Conservation (phyloP, 2,888 invertebrate genomes). For the Dasypolia templi region DNA sequence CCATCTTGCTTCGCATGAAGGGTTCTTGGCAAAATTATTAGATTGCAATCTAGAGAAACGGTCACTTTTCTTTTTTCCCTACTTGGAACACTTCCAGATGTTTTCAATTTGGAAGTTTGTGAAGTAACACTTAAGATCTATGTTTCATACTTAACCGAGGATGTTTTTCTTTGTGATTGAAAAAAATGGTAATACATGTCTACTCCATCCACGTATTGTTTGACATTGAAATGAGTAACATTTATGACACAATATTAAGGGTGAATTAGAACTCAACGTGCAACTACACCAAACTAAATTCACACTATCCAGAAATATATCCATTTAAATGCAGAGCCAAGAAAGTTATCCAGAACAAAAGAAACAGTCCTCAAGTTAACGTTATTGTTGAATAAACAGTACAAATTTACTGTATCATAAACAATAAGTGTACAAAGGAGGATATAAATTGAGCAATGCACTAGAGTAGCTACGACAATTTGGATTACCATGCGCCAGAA, state of each 20-base stretch:
- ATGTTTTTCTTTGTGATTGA: conserved; percentile 13
- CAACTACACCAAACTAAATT: neutral
- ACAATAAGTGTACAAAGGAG: conserved; percentile 50
- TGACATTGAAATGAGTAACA: neutral
- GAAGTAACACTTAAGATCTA: conserved; percentile 48
- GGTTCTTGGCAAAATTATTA: conserved; percentile 66
- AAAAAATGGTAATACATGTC: neutral
- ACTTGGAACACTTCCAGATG: conserved; percentile 64
- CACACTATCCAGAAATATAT: neutral
- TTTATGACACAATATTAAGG: neutral
- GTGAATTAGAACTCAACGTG: neutral
- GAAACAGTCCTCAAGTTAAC: conserved; percentile 26
- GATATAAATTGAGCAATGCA: conserved; percentile 57
- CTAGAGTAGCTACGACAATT: conserved; percentile 58
- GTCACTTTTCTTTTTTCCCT: conserved; percentile 46
- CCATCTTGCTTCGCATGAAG: conserved; percentile 55
- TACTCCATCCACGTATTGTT: neutral
- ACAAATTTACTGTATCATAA: conserved; percentile 33
- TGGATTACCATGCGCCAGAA: conserved; percentile 66
- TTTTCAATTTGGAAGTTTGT: conserved; percentile 62
- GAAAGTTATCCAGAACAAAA: conserved; percentile 20
- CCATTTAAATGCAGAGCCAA: neutral
- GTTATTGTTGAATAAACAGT: conserved; percentile 30
- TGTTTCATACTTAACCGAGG: conserved; percentile 27
- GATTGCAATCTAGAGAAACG: conserved; percentile 61